Base-by-base conservation (phyloP, 2,113 vertebrate genomes). In the Cyanocitta stelleri region DNA sequence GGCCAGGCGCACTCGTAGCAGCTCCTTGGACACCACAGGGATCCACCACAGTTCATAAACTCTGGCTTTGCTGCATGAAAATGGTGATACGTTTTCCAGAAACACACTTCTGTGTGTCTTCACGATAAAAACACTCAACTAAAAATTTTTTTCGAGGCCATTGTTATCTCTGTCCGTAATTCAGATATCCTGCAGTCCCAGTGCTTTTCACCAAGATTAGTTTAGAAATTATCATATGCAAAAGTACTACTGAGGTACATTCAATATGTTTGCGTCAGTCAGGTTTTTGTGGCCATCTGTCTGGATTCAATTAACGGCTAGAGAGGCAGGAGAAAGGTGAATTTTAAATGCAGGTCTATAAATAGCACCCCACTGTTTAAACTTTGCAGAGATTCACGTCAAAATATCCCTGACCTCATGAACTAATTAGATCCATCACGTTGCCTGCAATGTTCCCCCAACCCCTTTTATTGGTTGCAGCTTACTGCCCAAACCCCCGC, bases 1-100 rank as follows among this genome's bases (percentile, higher is more conserved):
- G 21, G 2, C 5, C 22, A 1, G 14, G 18, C 15, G 7, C 4
- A 0, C 26, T 21, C 3, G 0, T 2, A 0, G 10, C 0, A 16
- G 10, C 30, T n/a, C 44, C 55, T 15, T 14, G 43, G 29, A 8
- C 52, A 13, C 1, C 3, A 0, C 13, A 17, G 16, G 32, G 14
- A 27, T 23, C 54, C 56, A 1, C 29, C 27, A 1, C 7, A 1
- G 33, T 1, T 35, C 4, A 7, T 26, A 16, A 48, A 7, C 7
- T 13, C n/a, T 33, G 41, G 3, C 21, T 69, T 43, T 74, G 51
- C 37, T 24, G 6, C 22, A 0, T 13, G 5, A 3, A 46, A 43
- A 30, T 8, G 41, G 4, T 13, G 29, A 4, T 6, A 1, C 14
- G 11, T 23, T 41, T 33, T 68, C 56, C 67, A 79, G 48, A 59